Evolutionary conservation across 1,140 invertebrate genomes (phyloP), one percentile per base, ranked within the genome.

Genomic region (Dendrolimus punctatus): DNA sequence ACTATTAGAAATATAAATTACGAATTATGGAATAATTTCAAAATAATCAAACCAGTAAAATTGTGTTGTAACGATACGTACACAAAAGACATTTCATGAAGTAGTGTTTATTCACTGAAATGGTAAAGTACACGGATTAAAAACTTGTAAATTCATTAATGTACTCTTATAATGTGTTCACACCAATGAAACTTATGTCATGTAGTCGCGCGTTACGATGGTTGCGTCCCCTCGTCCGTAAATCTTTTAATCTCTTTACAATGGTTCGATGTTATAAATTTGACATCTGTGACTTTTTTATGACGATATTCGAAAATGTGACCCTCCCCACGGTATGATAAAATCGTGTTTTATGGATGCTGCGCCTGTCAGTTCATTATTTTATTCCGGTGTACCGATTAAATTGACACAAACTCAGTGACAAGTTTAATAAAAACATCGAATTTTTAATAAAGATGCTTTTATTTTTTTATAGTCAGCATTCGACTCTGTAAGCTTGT

Each of bases 261-360:
- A 80, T 84, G 79, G 80, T 78, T 78, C 74, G 61, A 71, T 70
- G 72, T 81, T 78, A 86, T 86, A 86, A 86, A 86, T 86, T 86
- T 84, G 80, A 86, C 80, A 84, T 84, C 76, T 84, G 83, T 80
- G 80, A 86, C 76, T 84, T 86, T 85, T 85, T 86, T 86, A 86
- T 86, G 78, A 80, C 83, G 75, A 83, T 84, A 84, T 84, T 80
- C 80, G 78, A 84, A 85, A 80, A 79, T 77, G 80, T 85, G 80
- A 72, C 68, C 69, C 76, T 85, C 83, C 81, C 83, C 55, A 71
- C 68, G 80, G 83, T 68, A 79, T 81, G 78, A 84, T 85, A 84
- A 83, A 86, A 85, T 85, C 80, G 75, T 84, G 66, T 83, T 86
- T 86, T 86, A 86, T 83, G 74, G 71, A 66, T 73, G 68, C 67